phyloP scores from a whole-genome alignment of 2,113 vertebrate species.

The Jacana jacana region DNA sequence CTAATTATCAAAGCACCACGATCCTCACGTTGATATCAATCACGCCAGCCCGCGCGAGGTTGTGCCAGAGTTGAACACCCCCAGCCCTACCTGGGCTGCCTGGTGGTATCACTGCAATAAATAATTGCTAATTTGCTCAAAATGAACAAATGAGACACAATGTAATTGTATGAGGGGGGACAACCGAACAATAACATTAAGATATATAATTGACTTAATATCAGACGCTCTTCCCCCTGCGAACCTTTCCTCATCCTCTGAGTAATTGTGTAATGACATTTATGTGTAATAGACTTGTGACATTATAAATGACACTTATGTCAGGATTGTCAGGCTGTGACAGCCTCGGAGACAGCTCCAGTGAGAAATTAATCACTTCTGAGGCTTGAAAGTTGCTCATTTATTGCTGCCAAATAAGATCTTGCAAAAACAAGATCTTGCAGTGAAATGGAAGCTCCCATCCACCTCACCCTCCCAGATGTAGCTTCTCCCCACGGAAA shows the following conservation, averaged over 20 bases:
- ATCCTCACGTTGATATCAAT: background rate
- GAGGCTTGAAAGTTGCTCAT: slow-evolving; percentile 74
- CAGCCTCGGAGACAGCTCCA: slow-evolving; percentile 73
- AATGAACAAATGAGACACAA: slow-evolving; percentile 58
- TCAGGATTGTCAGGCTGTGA: slow-evolving; percentile 75
- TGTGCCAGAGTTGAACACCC: background rate
- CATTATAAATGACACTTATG: slow-evolving; percentile 78
- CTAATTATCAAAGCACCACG: background rate
- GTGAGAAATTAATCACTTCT: slow-evolving; percentile 80
- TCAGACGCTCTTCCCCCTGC: slow-evolving; percentile 25
- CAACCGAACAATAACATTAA: slow-evolving; percentile 52
- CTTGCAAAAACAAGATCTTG: slow-evolving; percentile 61
- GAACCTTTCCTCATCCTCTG: slow-evolving; percentile 36
- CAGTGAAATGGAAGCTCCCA: background rate
- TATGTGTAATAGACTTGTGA: slow-evolving; percentile 77
- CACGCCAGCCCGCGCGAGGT: background rate
- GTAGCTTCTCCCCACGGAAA: background rate
- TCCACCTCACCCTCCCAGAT: background rate
- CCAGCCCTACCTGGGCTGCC: slow-evolving; percentile 38
- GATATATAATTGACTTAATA: slow-evolving; percentile 62
- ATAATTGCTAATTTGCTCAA: slow-evolving; percentile 72
- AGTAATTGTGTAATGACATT: slow-evolving; percentile 79
- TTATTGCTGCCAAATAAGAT: slow-evolving; percentile 73
- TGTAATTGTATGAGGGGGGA: slow-evolving; percentile 53
- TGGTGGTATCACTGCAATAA: slow-evolving; percentile 20